Conservation (phyloP, 2,113 vertebrate genomes). For the Colistium nudipinnis region DNA sequence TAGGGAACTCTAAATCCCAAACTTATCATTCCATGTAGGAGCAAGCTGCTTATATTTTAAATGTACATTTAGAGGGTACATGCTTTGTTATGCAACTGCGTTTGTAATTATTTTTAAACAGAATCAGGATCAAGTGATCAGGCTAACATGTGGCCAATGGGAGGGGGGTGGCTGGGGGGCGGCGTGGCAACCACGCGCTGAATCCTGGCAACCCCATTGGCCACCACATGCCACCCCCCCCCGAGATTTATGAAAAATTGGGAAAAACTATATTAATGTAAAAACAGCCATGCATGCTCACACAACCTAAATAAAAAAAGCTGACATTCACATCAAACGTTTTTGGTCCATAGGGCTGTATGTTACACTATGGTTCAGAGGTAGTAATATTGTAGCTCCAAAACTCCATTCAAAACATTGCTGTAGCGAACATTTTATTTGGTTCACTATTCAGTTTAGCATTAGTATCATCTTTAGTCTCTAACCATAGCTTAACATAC, state of each 20-base stretch:
- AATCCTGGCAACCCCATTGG: no score
- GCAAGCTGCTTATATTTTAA: no score
- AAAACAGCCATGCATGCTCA: constrained; percentile 14
- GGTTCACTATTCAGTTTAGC: not conserved
- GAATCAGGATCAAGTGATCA: no score
- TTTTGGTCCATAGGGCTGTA: not conserved
- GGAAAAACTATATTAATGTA: constrained; percentile 16
- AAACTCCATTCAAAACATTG: not conserved
- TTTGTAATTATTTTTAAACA: no score
- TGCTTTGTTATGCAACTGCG: no score
- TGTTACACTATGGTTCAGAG: constrained; percentile 26
- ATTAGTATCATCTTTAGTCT: not conserved
- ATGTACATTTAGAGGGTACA: no score
- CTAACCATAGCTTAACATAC: constrained; percentile 33
- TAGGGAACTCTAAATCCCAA: no score
- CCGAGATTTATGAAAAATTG: not conserved
- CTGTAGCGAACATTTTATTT: not conserved
- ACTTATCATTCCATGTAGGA: no score
- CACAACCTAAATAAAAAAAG: not conserved
- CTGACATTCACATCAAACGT: not conserved
- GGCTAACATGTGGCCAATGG: no score
- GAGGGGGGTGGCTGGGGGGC: no score
- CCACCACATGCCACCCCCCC: no score
- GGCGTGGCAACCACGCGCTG: no score
- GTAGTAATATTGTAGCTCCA: not conserved